phyloP scores from a whole-genome alignment of 2,888 invertebrate genomes.

The Papilio elwesi region DNA sequence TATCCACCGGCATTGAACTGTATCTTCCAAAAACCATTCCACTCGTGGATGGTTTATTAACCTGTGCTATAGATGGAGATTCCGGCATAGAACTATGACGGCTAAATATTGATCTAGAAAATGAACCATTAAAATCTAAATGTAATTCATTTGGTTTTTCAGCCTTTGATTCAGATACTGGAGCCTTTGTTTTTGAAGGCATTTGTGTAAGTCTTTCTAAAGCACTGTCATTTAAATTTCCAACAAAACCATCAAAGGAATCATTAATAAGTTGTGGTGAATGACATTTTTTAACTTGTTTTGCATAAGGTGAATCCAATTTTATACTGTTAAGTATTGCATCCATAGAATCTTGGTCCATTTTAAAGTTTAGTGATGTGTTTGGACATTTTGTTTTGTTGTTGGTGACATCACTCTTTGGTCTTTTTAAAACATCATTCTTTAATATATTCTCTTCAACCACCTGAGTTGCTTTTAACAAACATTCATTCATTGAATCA shows the following conservation, averaged over 20 bases:
- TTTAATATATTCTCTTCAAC: slow-evolving; percentile 72
- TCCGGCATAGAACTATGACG: slow-evolving; percentile 79
- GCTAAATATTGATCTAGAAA: slow-evolving; percentile 65
- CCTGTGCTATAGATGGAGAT: slow-evolving; percentile 63
- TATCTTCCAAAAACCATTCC: slow-evolving; percentile 73
- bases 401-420: slow-evolving; percentile 51
- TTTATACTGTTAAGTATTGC: slow-evolving; percentile 70
- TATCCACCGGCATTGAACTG: slow-evolving; percentile 76
- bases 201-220: slow-evolving; percentile 73
- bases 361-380: slow-evolving; percentile 57
- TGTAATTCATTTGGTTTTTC: slow-evolving; percentile 58
- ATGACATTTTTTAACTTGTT: slow-evolving; percentile 59
- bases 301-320: slow-evolving; percentile 65
- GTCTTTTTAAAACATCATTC: slow-evolving; percentile 55
- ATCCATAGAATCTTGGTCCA: slow-evolving; percentile 74
- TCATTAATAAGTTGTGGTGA: slow-evolving; percentile 71
- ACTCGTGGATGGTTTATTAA: slow-evolving; percentile 70
- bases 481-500: slow-evolving; percentile 80
- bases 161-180: slow-evolving; percentile 6
- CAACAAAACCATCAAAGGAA: slow-evolving; percentile 77
- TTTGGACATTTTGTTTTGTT: slow-evolving; percentile 46
- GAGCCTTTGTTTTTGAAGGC: slow-evolving; percentile 53
- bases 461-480: slow-evolving; percentile 77
- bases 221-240: slow-evolving; percentile 76
- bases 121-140: slow-evolving; percentile 64